Evolutionary conservation across 2,888 invertebrate genomes (phyloP).

Genomic region (Drosophila picticornis): DNA sequence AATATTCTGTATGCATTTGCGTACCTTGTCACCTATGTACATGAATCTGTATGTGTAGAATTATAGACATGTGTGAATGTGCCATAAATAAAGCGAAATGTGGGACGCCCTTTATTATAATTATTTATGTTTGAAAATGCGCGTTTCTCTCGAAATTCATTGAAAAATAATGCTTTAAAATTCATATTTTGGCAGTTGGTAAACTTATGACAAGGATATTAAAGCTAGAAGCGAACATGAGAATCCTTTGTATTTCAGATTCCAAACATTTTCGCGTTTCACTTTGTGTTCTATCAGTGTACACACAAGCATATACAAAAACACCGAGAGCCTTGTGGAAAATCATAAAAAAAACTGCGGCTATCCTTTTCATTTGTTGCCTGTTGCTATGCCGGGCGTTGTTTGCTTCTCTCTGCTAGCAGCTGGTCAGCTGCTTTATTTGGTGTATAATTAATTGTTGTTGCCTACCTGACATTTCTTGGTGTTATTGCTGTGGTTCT

Average conservation of each 20-base stretch:
- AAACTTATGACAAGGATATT: neutral
- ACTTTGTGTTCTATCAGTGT: neutral
- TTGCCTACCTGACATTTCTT: constrained; percentile 59
- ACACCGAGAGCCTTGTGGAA: constrained; percentile 29
- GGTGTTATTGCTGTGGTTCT: constrained; percentile 14
- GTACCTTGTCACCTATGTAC: constrained; percentile 10
- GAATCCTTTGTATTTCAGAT: neutral
- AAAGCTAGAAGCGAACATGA: neutral
- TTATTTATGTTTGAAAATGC: neutral
- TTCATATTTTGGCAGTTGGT: neutral
- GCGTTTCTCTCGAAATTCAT: neutral
- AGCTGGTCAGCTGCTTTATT: constrained; percentile 60
- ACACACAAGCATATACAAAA: constrained; percentile 9
- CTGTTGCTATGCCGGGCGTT: constrained; percentile 53
- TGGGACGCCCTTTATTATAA: constrained; percentile 11
- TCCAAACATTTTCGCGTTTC: neutral
- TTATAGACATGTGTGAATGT: constrained; percentile 1
- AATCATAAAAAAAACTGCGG: constrained; percentile 66
- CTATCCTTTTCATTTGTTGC: constrained; percentile 42
- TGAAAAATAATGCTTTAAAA: neutral
- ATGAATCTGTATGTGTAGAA: neutral
- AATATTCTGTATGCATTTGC: constrained; percentile 47
- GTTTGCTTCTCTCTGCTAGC: constrained; percentile 5
- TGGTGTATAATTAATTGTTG: constrained; percentile 76
- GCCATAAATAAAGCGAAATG: constrained; percentile 51